A percentile compares a stretch with the other conserved stretches of the same genome.
phyloP scores from a whole-genome alignment of 2,888 invertebrate genomes.

The Encarsia formosa region DNA sequence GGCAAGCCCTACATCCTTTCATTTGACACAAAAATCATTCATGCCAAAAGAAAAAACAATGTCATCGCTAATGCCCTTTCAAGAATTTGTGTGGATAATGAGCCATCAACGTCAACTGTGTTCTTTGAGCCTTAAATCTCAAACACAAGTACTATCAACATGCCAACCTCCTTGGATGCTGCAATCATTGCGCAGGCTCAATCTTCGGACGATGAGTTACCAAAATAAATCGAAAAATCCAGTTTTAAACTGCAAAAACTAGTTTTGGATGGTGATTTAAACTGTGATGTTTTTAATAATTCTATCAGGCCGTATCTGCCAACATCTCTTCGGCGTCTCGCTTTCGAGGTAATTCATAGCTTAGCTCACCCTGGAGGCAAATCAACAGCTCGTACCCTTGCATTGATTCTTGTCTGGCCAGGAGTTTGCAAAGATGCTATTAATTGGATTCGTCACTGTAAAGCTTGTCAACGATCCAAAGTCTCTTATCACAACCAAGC shows the following conservation, averaged over 20 bases:
- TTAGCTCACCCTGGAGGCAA: slow-evolving; percentile 10
- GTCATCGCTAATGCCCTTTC: too few relatives aligned
- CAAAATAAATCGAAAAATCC: neutral
- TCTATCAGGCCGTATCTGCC: too few relatives aligned
- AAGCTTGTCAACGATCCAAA: slow-evolving; percentile 11
- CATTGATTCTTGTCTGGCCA: slow-evolving; percentile 14
- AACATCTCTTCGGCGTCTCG: neutral
- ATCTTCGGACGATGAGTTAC: neutral
- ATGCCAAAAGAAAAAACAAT: too few relatives aligned
- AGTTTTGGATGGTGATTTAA: too few relatives aligned
- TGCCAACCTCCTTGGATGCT: neutral
- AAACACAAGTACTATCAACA: neutral
- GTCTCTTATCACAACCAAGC: slow-evolving; percentile 5
- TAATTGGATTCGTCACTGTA: slow-evolving; percentile 4
- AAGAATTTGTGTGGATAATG: too few relatives aligned
- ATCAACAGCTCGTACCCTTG: neutral
- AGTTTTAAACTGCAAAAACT: neutral
- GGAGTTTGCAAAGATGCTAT: neutral
- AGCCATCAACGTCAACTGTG: too few relatives aligned
- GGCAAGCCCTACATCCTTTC: too few relatives aligned
- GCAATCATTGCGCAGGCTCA: neutral
- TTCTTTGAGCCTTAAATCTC: too few relatives aligned
- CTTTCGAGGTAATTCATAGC: neutral
- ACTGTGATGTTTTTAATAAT: too few relatives aligned
- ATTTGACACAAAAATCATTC: too few relatives aligned